phyloP scores from a whole-genome alignment of 2,888 invertebrate genomes.

The Lagria hirta region DNA sequence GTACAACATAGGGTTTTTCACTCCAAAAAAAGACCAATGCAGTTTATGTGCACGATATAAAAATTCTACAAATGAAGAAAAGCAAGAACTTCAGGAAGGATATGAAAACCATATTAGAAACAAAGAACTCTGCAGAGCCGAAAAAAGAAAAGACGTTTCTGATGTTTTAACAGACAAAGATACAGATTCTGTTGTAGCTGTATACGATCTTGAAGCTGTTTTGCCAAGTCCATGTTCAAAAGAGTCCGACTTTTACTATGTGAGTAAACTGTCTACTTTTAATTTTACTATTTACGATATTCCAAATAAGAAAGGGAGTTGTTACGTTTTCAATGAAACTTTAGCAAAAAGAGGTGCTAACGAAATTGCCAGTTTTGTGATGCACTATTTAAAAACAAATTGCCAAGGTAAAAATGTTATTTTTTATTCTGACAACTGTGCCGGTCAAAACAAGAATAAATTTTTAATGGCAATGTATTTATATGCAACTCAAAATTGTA shows the following conservation, averaged over 20 bases:
- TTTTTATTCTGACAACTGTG: conserved; percentile 25
- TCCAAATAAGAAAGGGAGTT: conserved; percentile 8
- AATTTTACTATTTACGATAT: conserved; percentile 21
- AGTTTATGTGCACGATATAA: conserved; percentile 5
- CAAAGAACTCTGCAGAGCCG: conserved; percentile 7
- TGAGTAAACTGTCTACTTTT: conserved; percentile 11
- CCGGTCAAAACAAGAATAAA: conserved; percentile 24
- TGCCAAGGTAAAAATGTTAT: conserved; percentile 6
- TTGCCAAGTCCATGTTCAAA: conserved; percentile 9
- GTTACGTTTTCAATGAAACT: conserved; percentile 16
- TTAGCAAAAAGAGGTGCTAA: conserved; percentile 17
- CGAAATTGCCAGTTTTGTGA: conserved; percentile 11
- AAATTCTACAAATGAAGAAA: conserved; percentile 5
- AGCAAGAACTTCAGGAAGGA: conserved; percentile 3
- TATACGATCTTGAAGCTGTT: conserved; percentile 17
- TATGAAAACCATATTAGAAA: conserved; percentile 4
- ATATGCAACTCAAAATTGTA: conserved; percentile 5
- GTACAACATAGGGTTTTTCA: conserved; percentile 9
- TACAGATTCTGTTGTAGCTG: not conserved
- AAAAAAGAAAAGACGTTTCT: conserved; percentile 9
- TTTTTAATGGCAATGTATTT: conserved; percentile 10
- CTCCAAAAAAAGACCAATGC: conserved; percentile 20
- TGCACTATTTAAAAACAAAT: conserved; percentile 5
- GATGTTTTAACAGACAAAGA: conserved; percentile 1
- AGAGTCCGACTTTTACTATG: conserved; percentile 9